Evolutionary conservation across 2,797 vertebrate species (phyloP), one percentile per base, ranked within the genome.

Genomic region (Cirrhinus mrigala): DNA sequence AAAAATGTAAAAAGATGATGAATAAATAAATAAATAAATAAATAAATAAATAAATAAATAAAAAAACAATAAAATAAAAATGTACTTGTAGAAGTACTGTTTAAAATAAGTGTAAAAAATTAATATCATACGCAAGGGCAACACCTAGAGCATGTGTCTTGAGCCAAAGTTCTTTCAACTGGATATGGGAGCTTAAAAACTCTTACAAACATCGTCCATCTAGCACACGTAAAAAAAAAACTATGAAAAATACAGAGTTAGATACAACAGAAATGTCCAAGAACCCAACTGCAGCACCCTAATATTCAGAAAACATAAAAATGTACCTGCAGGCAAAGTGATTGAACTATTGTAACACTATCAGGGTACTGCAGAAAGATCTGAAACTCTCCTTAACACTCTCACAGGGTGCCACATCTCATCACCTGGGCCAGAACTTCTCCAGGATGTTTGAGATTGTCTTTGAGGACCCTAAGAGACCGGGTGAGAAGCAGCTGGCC

Each of bases 381-480:
- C 50, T 56, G 2, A 75, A 48, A 46, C 15, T 18, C 3, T 50
- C 14, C 5, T 33, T 48, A 1, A 85, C 27, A 33, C 7, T 82
- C 46, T 0, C 89, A 92, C 92, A 99, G 98, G 98, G 97, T 76
- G 98, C 92, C 29, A 99, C 98, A 0, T 99, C 98, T 79, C 98
- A 99, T 94, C 98, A 99, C 88, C 95, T 99, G 83, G 98, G 98
- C 14, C 98, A 99, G 93, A 99, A 99, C 93, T 99, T 99, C 92
- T 97, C 98, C 50, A 97, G 91, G 94, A 99, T 99, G 98, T 99
- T 98, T 94, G 98, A 99, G 91, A 98, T 99, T 4, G 56, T 95
- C 27, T 99, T 99, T 92, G 98, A 99, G 94, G 98, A 99, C 89
- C 98, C 98, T 0, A 98, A 96, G 93, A 96, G 89, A 22, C 98